Percentiles rank a stretch among this genome's conserved stretches.
Conservation (phyloP, 1,140 invertebrate species). For the Oedothorax gibbosus region DNA sequence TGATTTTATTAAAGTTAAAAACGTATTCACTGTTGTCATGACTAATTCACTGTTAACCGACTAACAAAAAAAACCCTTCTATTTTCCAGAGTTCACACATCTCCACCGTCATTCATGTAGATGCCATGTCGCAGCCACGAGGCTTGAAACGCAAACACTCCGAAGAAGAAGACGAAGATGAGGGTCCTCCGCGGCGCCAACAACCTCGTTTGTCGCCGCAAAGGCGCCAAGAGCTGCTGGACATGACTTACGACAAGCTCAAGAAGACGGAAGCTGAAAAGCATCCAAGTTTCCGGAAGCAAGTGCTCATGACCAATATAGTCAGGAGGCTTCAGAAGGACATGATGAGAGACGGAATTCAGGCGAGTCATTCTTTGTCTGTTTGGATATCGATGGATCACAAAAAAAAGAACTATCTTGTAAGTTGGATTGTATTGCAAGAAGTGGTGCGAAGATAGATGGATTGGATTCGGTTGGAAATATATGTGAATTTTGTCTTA, state of each 20-base stretch:
- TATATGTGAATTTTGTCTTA: no score
- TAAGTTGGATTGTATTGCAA: no score
- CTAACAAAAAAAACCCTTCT: neutral
- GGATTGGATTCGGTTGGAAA: no score
- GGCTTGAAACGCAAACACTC: conserved; percentile 56
- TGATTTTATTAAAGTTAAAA: no score
- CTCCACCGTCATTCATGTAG: conserved; percentile 56
- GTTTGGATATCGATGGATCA: no score
- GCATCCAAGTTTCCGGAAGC: conserved; percentile 89
- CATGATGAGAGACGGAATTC: conserved; percentile 82
- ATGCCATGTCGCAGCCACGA: conserved; percentile 48
- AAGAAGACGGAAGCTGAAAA: conserved; percentile 87
- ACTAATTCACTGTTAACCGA: no score
- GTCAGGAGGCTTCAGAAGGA: conserved; percentile 89
- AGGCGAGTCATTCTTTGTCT: neutral
- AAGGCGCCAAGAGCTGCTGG: conserved; percentile 87
- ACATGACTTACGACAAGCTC: conserved; percentile 92
- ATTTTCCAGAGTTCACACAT: conserved; percentile 25
- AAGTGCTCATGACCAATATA: conserved; percentile 94
- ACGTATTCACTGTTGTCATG: no score
- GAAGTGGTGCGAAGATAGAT: no score
- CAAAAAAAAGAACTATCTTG: no score
- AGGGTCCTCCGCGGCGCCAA: neutral
- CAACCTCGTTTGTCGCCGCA: conserved; percentile 79
- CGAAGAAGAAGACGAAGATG: conserved; percentile 52